These are phyloP conservation scores for Periparus ater DNA, from an alignment of 2,797 vertebrate species.

Conservation along the genomic window DNA sequence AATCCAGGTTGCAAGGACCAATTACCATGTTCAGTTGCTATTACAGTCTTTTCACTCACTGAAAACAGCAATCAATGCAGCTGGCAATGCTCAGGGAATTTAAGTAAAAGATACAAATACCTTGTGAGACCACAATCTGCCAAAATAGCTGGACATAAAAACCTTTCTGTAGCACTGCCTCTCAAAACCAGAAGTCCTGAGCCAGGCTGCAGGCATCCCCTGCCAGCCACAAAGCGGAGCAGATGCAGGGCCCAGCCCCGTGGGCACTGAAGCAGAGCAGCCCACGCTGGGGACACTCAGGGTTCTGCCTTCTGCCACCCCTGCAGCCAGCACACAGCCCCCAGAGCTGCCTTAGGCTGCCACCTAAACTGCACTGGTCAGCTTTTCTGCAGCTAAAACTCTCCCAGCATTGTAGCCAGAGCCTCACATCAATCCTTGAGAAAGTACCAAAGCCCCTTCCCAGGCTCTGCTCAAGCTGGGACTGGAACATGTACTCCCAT, in stretches of 20 bases:
- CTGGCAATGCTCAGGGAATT: not conserved
- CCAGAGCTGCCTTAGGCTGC: not conserved
- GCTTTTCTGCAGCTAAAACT: not conserved
- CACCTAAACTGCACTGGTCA: not conserved
- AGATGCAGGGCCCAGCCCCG: fast-evolving
- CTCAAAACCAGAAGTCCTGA: not conserved
- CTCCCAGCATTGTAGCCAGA: not conserved
- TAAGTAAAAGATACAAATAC: not conserved
- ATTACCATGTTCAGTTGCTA: not conserved
- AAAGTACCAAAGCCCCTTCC: not conserved
- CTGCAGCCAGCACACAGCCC: not conserved
- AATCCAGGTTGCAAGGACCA: not conserved
- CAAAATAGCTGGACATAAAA: not conserved
- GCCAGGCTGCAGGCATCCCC: not conserved
- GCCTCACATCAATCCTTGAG: not conserved
- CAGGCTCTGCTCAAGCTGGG: not conserved
- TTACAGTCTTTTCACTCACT: not conserved
- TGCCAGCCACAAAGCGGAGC: fast-evolving
- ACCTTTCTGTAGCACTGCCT: not conserved
- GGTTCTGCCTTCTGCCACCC: not conserved
- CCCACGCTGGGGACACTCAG: fast-evolving
- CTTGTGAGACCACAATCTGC: not conserved
- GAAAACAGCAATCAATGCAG: not conserved
- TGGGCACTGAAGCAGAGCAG: not conserved
- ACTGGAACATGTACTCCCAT: not conserved